Evolutionary conservation across 2,888 invertebrate genomes (phyloP).

Genomic region (Theretra japonica): DNA sequence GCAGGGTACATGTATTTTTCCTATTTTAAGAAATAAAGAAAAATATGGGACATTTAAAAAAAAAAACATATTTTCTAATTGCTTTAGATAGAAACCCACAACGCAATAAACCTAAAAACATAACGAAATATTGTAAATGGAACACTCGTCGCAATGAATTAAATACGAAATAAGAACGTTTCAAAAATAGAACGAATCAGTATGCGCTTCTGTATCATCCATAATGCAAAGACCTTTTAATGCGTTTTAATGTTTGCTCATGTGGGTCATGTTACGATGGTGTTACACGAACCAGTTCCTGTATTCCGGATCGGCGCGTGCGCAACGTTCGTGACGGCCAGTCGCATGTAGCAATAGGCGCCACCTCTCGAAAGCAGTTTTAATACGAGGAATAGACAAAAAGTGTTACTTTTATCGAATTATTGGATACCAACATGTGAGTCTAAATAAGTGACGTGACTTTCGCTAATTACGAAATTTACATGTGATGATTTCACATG

Average conservation of each 20-base stretch:
- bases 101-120: too few species aligned
- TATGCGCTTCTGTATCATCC: constrained; percentile 44
- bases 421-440: constrained; percentile 3
- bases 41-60: too few species aligned
- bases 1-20: too few species aligned
- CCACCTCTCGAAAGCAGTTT: constrained; percentile 1
- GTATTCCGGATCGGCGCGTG: constrained; percentile 66
- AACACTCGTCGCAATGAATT: constrained; percentile 47
- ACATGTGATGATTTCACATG: not conserved
- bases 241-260: constrained; percentile 27
- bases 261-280: constrained; percentile 45
- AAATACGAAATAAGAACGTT: constrained; percentile 49
- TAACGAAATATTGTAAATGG: constrained; percentile 39
- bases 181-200: constrained; percentile 57
- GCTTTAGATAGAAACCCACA: too few species aligned
- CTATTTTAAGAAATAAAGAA: too few species aligned
- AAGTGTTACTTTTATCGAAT: not conserved
- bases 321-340: constrained; percentile 50
- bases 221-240: constrained; percentile 38
- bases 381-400: not conserved
- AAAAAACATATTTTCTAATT: too few species aligned
- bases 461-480: constrained; percentile 6
- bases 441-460: not conserved
- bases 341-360: constrained; percentile 41
- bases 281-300: constrained; percentile 55